Percentiles rank a stretch among this genome's conserved stretches.
These are phyloP conservation scores for Sinonovacula constricta DNA, from an alignment of 1,140 invertebrate species.

Conservation along the genomic window DNA sequence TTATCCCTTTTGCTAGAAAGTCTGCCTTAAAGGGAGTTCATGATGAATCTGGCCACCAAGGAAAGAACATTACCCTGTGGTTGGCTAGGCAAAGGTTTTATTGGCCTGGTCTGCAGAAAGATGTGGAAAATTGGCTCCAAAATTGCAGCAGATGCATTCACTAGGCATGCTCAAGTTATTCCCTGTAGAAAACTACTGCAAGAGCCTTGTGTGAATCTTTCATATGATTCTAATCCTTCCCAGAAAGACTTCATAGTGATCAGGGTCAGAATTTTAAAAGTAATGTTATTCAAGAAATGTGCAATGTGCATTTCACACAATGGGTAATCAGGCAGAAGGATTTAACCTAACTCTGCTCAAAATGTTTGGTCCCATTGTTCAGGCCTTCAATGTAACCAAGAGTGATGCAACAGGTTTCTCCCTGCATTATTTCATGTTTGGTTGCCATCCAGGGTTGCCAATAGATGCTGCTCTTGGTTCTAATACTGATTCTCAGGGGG, in stretches of 20 bases:
- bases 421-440: conserved; percentile 10
- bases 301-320: no score
- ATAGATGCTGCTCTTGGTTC: no score
- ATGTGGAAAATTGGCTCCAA: background rate
- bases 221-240: no score
- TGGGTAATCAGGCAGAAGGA: no score
- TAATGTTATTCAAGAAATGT: no score
- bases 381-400: conserved; percentile 4
- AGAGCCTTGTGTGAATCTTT: no score
- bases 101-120: conserved; percentile 13
- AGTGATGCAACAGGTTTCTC: background rate
- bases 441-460: background rate
- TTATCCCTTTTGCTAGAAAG: background rate
- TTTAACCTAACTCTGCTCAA: no score
- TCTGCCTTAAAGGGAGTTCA: conserved; percentile 1
- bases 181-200: no score
- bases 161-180: no score
- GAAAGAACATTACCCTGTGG: background rate
- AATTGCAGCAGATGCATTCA: conserved; percentile 15
- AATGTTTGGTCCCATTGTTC: background rate
- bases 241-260: no score
- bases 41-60: background rate
- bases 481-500: no score
- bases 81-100: conserved; percentile 8
- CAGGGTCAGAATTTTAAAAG: no score